Percentiles rank a stretch among this genome's conserved stretches.
These are phyloP conservation scores for Danio kyathit DNA, from an alignment of 2,797 vertebrate species.

Conservation along the genomic window DNA sequence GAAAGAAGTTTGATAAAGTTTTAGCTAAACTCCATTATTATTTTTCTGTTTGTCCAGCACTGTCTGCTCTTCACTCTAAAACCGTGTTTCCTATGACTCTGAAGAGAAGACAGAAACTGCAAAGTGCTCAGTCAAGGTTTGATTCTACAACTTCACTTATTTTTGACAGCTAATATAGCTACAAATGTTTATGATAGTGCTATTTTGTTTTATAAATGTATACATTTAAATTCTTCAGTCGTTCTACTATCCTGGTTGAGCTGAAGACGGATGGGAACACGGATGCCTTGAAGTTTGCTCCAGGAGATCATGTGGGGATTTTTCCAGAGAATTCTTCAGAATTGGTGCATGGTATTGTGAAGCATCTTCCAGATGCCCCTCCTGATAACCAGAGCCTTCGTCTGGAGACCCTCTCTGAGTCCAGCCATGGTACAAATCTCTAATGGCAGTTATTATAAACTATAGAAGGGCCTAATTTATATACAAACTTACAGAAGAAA, in stretches of 20 bases:
- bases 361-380: constrained; percentile 75
- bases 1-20: not conserved
- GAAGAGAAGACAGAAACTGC: constrained; percentile 80
- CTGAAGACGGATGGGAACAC: constrained; percentile 68
- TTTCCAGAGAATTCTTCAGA: constrained; percentile 80
- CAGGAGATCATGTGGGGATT: constrained; percentile 84
- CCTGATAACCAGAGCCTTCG: constrained; percentile 73
- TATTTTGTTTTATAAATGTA: not conserved
- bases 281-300: constrained; percentile 74
- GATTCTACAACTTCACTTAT: not conserved
- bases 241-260: constrained; percentile 80
- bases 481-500: too few species aligned
- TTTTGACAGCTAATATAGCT: not conserved
- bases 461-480: not conserved
- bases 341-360: constrained; percentile 78
- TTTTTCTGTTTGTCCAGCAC: constrained; percentile 70
- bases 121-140: constrained; percentile 82
- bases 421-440: constrained; percentile 57
- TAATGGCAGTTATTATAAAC: not conserved
- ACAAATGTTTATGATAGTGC: not conserved
- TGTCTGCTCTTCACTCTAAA: constrained; percentile 76
- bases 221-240: constrained; percentile 66
- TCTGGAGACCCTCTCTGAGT: constrained; percentile 74
- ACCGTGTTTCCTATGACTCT: constrained; percentile 79
- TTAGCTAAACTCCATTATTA: not conserved